phyloP scores from a whole-genome alignment of 2,888 invertebrate species.

The Thecophora atra region DNA sequence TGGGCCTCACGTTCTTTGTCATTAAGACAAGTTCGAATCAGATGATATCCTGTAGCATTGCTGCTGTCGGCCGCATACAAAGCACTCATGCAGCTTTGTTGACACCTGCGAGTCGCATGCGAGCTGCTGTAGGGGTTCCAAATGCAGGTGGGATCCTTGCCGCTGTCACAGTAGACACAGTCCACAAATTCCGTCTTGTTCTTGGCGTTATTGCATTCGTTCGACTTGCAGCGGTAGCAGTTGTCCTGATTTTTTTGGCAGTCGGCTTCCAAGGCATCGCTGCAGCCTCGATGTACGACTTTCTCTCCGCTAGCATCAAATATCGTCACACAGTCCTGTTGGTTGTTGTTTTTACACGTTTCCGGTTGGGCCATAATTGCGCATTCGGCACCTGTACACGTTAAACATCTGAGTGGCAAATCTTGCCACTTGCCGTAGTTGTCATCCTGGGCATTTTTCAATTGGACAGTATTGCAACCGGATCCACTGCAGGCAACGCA shows the following conservation, averaged over 20 bases:
- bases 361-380: constrained; percentile 25
- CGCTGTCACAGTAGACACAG: constrained; percentile 59
- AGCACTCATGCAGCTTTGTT: constrained; percentile 59
- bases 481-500: constrained; percentile 52
- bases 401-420: constrained; percentile 56
- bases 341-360: constrained; percentile 55
- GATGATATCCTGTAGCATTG: constrained; percentile 48
- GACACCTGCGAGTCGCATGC: constrained; percentile 54
- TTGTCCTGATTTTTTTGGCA: constrained; percentile 49
- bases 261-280: constrained; percentile 50
- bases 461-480: constrained; percentile 56
- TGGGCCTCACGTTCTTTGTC: constrained; percentile 59
- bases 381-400: constrained; percentile 52
- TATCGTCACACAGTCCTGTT: constrained; percentile 60
- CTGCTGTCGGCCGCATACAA: constrained; percentile 52
- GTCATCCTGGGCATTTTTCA: constrained; percentile 51
- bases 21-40: constrained; percentile 58
- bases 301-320: constrained; percentile 49
- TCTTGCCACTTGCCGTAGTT: constrained; percentile 63
- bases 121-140: constrained; percentile 45
- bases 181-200: constrained; percentile 47
- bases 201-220: constrained; percentile 57
- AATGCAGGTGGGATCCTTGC: constrained; percentile 51
- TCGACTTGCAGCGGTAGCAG: constrained; percentile 60
- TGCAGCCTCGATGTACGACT: constrained; percentile 56